Evolutionary conservation across 1,140 invertebrate species (phyloP).

Genomic region (Megalonaias nervosa): DNA sequence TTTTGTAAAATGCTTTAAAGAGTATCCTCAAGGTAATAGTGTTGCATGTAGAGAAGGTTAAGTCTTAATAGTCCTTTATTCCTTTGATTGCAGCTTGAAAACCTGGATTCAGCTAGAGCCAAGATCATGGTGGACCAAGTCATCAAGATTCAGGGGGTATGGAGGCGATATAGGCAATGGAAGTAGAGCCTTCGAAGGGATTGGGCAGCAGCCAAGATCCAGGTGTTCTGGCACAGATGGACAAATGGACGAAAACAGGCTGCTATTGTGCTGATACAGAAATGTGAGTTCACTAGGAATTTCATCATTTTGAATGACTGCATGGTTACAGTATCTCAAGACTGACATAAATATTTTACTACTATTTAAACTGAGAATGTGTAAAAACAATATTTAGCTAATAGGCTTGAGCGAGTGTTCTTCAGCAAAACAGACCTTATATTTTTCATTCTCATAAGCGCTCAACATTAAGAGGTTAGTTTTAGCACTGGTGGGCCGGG

Average conservation of each 20-base stretch:
- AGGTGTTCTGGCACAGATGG: slow-evolving; percentile 23
- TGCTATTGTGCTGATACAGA: slow-evolving; percentile 22
- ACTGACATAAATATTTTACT: too few species aligned
- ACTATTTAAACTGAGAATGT: too few species aligned
- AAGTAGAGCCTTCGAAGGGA: background rate
- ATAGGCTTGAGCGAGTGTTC: too few species aligned
- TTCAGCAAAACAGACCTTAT: too few species aligned
- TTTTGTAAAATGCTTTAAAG: too few species aligned
- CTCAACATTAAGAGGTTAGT: too few species aligned
- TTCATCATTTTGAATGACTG: too few species aligned
- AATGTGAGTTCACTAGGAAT: slow-evolving; percentile 8
- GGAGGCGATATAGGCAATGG: slow-evolving; percentile 19
- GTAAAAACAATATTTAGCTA: too few species aligned
- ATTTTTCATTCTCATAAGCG: too few species aligned
- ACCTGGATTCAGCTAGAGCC: slow-evolving; percentile 37
- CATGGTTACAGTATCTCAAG: too few species aligned
- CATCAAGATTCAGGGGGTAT: slow-evolving; percentile 38
- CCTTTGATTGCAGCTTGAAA: slow-evolving; percentile 43
- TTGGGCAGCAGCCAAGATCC: slow-evolving; percentile 15
- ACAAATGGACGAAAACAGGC: background rate
- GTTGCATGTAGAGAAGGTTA: background rate
- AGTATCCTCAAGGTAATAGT: too few species aligned
- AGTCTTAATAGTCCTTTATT: background rate
- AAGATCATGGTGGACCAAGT: slow-evolving; percentile 35
- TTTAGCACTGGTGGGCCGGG: too few species aligned